Evolutionary conservation across 2,113 vertebrate species (phyloP).

Genomic region (Lophius piscatorius): DNA sequence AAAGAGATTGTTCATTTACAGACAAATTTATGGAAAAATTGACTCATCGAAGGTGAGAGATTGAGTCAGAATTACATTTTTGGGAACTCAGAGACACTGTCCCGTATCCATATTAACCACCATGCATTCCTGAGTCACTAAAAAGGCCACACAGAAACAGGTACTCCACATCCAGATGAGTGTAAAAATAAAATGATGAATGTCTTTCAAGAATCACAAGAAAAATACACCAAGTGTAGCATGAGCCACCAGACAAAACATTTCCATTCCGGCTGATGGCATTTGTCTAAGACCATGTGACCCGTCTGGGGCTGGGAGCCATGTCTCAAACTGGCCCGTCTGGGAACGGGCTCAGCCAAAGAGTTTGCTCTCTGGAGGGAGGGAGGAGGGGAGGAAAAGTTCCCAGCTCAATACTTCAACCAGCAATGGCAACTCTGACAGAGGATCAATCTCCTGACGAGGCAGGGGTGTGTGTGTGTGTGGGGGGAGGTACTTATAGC

Average conservation of each 20-base stretch:
- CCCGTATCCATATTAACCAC: too few relatives aligned
- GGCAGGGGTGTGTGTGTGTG: constrained; percentile 6
- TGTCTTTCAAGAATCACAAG: too few relatives aligned
- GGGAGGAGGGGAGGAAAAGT: constrained; percentile 23
- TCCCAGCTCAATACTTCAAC: constrained; percentile 30
- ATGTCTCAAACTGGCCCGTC: constrained; percentile 57
- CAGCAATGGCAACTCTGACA: constrained; percentile 37
- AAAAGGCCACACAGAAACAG: too few relatives aligned
- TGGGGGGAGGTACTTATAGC: not conserved
- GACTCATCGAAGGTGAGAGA: too few relatives aligned
- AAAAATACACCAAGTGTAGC: constrained; percentile 55
- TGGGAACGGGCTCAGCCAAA: constrained; percentile 61
- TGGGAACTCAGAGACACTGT: too few relatives aligned
- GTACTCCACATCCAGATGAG: too few relatives aligned
- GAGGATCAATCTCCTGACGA: constrained; percentile 9
- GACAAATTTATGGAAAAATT: too few relatives aligned
- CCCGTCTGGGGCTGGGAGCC: constrained; percentile 57
- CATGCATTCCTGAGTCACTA: too few relatives aligned
- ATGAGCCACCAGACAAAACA: constrained; percentile 40
- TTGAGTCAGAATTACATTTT: too few relatives aligned
- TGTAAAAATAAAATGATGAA: too few relatives aligned
- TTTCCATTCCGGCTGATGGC: constrained; percentile 61
- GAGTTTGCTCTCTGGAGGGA: constrained; percentile 26
- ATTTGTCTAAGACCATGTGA: constrained; percentile 63
- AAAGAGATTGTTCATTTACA: not conserved